Conservation (phyloP, 2,797 vertebrate species). For the Macropodus opercularis region DNA sequence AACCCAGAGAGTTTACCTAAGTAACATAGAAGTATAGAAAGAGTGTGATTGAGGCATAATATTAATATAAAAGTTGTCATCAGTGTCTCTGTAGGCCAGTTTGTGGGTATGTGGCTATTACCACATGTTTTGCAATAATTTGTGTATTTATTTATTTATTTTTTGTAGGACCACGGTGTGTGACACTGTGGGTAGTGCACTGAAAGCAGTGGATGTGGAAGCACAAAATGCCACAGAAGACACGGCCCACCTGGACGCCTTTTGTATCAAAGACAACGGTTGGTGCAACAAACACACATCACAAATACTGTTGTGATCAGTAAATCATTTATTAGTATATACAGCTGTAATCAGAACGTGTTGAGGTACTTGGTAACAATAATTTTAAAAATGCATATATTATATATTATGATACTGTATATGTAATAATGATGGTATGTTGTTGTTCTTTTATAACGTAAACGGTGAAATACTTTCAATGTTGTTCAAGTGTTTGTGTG, state of each 20-base stretch:
- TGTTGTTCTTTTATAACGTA: too few species aligned
- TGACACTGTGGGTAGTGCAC: slow-evolving; percentile 77
- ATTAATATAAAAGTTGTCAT: too few species aligned
- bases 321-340: not conserved
- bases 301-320: not conserved
- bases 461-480: too few species aligned
- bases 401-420: too few species aligned
- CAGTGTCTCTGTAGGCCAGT: slow-evolving; percentile 14
- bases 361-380: too few species aligned
- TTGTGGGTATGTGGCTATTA: not conserved
- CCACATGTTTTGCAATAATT: not conserved
- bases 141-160: not conserved
- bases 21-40: too few species aligned
- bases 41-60: too few species aligned
- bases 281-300: too few species aligned
- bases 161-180: slow-evolving; percentile 86
- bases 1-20: slow-evolving; percentile 20
- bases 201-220: slow-evolving; percentile 86
- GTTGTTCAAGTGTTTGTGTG: too few species aligned
- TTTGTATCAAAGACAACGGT: slow-evolving; percentile 92
- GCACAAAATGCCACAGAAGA: slow-evolving; percentile 83
- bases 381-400: too few species aligned
- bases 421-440: too few species aligned
- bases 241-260: slow-evolving; percentile 75
- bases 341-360: not conserved